Evolutionary conservation across 2,888 invertebrate species (phyloP).

Genomic region (Caenorhabditis doughertyi): DNA sequence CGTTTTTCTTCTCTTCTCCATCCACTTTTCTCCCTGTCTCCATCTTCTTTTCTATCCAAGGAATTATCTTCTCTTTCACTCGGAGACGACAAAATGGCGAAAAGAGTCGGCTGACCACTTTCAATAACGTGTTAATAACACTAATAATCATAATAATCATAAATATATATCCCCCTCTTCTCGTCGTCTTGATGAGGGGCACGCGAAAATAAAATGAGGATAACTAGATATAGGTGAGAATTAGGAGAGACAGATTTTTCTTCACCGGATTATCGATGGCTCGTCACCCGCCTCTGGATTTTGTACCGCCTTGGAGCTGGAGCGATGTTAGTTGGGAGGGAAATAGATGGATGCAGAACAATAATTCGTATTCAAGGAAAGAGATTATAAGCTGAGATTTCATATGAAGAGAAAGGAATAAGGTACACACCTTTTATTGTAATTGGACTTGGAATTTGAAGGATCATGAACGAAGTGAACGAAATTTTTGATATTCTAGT

Average conservation of each 20-base stretch:
- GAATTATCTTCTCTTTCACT: slow-evolving; percentile 9
- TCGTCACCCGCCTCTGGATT: slow-evolving; percentile 20
- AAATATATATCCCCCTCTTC: slow-evolving; percentile 7
- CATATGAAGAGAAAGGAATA: not conserved
- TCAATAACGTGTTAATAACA: slow-evolving; percentile 52
- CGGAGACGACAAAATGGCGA: not conserved
- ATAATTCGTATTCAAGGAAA: slow-evolving; percentile 7
- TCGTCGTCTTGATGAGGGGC: slow-evolving; percentile 15
- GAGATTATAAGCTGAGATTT: not conserved
- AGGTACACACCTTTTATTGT: not conserved
- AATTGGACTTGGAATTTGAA: not conserved
- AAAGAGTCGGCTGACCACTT: slow-evolving; percentile 22
- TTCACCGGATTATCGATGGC: slow-evolving; percentile 20
- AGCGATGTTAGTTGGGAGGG: not conserved
- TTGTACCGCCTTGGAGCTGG: slow-evolving; percentile 6
- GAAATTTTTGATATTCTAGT: not conserved
- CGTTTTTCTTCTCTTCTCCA: not conserved
- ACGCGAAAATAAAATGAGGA: not conserved
- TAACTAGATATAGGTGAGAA: slow-evolving; percentile 1
- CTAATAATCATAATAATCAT: slow-evolving; percentile 48
- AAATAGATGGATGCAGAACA: slow-evolving; percentile 12
- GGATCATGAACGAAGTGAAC: not conserved
- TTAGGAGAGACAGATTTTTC: slow-evolving; percentile 3
- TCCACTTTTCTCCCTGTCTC: not conserved
- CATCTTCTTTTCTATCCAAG: slow-evolving; percentile 3